These are phyloP conservation scores for Brachypterus glaber DNA, from an alignment of 2,888 invertebrate genomes.

Conservation along the genomic window DNA sequence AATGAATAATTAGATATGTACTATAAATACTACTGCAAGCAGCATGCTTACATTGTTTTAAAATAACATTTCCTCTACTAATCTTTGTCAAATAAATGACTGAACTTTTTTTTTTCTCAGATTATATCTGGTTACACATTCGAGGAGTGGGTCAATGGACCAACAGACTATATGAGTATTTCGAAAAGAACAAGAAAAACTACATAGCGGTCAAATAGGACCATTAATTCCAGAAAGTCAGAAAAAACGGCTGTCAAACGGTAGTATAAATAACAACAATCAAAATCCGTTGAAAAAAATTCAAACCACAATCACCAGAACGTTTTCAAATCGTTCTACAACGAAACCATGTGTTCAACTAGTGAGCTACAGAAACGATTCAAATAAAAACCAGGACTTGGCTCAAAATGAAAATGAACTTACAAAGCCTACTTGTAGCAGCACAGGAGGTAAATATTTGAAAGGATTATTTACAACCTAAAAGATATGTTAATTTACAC, in stretches of 20 bases:
- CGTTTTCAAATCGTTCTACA: constrained; percentile 43
- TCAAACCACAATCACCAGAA: constrained; percentile 42
- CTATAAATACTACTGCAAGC: too few relatives aligned
- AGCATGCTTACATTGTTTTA: too few relatives aligned
- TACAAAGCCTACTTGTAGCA: constrained; percentile 31
- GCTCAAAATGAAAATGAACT: constrained; percentile 27
- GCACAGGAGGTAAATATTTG: too few relatives aligned
- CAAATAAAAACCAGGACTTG: constrained; percentile 20
- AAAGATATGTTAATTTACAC: too few relatives aligned
- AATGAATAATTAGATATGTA: too few relatives aligned
- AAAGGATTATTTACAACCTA: too few relatives aligned
- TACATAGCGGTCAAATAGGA: constrained; percentile 56
- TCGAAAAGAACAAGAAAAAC: constrained; percentile 66
- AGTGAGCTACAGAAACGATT: constrained; percentile 34
- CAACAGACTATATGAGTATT: constrained; percentile 74
- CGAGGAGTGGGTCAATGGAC: constrained; percentile 94
- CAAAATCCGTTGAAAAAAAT: constrained; percentile 36
- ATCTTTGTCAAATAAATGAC: neutral
- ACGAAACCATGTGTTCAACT: constrained; percentile 33
- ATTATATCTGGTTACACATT: constrained; percentile 88
- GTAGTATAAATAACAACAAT: constrained; percentile 29
- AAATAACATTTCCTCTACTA: neutral
- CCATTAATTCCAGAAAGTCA: constrained; percentile 33
- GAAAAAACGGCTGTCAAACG: constrained; percentile 28
- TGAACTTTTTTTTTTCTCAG: constrained; percentile 41